Base-by-base conservation (phyloP, 2,888 invertebrate species). In the Pollenia angustigena region DNA sequence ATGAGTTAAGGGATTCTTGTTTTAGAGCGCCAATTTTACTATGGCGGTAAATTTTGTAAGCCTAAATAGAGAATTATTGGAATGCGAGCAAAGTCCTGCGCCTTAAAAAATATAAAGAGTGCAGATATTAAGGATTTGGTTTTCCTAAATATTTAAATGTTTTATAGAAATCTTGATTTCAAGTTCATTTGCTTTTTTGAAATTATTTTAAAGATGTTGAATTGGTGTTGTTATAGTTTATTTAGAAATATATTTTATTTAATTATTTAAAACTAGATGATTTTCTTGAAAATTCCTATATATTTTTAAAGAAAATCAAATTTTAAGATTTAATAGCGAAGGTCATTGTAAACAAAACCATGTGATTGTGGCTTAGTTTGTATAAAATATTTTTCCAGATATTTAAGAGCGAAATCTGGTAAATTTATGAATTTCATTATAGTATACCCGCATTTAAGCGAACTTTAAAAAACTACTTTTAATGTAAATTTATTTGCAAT, bases 51-150 rank as follows among this genome's bases (percentile, higher is more conserved):
- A 44, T 66, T 50, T 56, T 50, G 2, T 6, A 58, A 60, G 0
- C 7, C 23, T 12, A 2, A 9, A 23, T 1, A 16, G 1, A 8
- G 2, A 8, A 42, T 18, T 64, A 64, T 32, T 62, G 48, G n/a
- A 72, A 72, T 23, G 9, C 10, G 50, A 74, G 74, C 0, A 48
- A 23, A 2, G 6, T n/a, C 42, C 66, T 84, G 84, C 84, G 84
- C 60, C 50, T 18, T 71, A 7, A 0, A 3, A 14, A n/a, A 42
- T 12, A 23, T 18, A 11, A 32, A 6, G 11, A 46, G 42, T 16
- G 11, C 11, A 69, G 16, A 32, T 32, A 11, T 72, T 54, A n/a
- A 14, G 8, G 44, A 71, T 71, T 42, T 54, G 71, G 32, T 7
- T 32, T 23, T 32, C 12, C 3, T 52, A 18, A 44, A 44, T 23